Evolutionary conservation across 2,797 vertebrate species (phyloP).

Genomic region (Sebastes iracundus): DNA sequence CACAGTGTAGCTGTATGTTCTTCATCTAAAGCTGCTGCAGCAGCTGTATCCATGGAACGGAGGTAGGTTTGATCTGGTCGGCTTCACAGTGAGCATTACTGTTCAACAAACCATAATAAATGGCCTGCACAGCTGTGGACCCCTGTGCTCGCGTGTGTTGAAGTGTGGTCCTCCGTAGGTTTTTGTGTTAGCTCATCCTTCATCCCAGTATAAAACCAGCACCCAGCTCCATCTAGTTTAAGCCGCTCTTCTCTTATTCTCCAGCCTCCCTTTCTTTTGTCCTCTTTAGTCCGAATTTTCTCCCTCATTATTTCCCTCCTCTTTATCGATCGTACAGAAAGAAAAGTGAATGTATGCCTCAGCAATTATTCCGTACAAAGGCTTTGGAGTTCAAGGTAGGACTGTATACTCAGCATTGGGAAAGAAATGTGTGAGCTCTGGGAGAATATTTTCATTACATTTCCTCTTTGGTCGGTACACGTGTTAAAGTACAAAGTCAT

Average conservation of each 20-base stretch:
- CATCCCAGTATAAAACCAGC: not conserved
- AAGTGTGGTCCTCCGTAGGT: not conserved
- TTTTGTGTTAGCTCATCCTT: conserved; percentile 26
- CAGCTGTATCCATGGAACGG: not conserved
- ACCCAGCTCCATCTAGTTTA: conserved; percentile 2
- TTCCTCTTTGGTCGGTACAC: conserved; percentile 15
- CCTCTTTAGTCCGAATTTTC: conserved; percentile 6
- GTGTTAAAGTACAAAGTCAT: conserved; percentile 5
- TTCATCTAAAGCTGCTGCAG: conserved; percentile 1
- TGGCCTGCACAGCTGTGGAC: conserved; percentile 43
- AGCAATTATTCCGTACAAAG: conserved; percentile 43
- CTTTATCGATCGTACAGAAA: conserved; percentile 41
- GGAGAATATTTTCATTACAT: conserved; percentile 25
- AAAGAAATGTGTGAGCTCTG: conserved; percentile 12
- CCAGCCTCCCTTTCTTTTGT: not conserved
- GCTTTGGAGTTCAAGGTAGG: conserved; percentile 31
- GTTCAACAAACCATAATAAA: conserved; percentile 59
- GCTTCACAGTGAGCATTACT: conserved; percentile 35
- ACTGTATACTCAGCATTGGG: conserved; percentile 42
- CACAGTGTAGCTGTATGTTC: not conserved
- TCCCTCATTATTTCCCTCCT: not conserved
- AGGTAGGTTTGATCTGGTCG: conserved; percentile 24
- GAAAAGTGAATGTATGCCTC: conserved; percentile 25
- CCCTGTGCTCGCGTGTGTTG: not conserved
- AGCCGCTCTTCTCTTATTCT: not conserved